Base-by-base conservation (phyloP, 2,797 vertebrate genomes). In the Thripadectes ignobilis region DNA sequence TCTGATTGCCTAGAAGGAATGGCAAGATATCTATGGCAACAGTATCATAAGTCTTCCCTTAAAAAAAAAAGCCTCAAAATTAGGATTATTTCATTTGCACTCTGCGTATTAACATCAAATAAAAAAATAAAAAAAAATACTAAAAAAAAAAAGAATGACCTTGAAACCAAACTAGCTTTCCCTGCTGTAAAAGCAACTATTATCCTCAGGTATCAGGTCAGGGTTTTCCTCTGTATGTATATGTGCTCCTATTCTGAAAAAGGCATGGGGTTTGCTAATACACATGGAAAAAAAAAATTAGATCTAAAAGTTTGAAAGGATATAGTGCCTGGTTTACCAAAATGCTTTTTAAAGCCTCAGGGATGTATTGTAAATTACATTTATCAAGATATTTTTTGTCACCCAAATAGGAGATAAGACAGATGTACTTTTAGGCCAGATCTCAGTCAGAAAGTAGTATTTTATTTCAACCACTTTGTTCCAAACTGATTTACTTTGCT, bases 121-220 rank as follows among this genome's bases (percentile, higher is more conserved):
- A 32, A 82, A 93, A 96, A 95, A 72, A 89, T 94, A 16, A 15
- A 43, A 43, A 45, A 45, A 45, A 45, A 45, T 20, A 45, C 20
- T 16, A 16, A 43, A 89, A 86, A 43, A 89, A 86, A 10, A 96
- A 94, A 81, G 49, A 72, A 90, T 97, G 97, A 98, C 97, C 98
- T 98, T 98, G 97, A 97, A 96, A 96, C 73, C 29, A 97, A 97
- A 74, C 43, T 48, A 90, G 92, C 36, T 93, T 95, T 96, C 41
- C 86, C 61, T 92, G 36, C 71, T 81, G 12, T 85, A 13, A 95
- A 94, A 66, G 30, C 92, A 89, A 57, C 55, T 78, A 69, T 36
- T 67, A 39, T 24, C 24, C 7, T 76, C 20, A 84, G 30, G 85
- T 38, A 75, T 48, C 57, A 89, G 59, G 39, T 74, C 36, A 69